Percentiles rank a stretch among this genome's conserved stretches.
Conservation (phyloP, 1,140 invertebrate genomes). For the Drosophila leontia region DNA sequence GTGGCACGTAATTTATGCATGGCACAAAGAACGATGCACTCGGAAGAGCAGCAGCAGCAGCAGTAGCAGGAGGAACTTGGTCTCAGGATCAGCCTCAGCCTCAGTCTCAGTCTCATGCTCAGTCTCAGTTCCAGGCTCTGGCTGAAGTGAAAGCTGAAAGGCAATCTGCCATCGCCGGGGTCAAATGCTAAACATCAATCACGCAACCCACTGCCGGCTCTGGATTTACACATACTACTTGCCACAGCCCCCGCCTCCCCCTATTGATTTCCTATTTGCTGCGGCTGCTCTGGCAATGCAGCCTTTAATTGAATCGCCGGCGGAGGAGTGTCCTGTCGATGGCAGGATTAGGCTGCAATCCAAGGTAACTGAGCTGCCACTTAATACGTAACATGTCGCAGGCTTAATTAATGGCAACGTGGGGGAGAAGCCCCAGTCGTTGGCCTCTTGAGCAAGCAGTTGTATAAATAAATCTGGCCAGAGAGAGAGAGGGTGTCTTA, state of each 20-base stretch:
- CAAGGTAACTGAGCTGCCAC: constrained; percentile 14
- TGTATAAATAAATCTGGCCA: constrained; percentile 1
- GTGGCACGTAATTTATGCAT: constrained; percentile 58
- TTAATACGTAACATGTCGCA: constrained; percentile 14
- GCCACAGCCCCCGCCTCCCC: not conserved
- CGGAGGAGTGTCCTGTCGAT: constrained; percentile 5
- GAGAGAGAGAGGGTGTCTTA: not conserved
- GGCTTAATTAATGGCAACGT: constrained; percentile 7
- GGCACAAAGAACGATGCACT: constrained; percentile 52
- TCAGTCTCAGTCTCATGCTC: not conserved
- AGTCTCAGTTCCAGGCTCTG: not conserved
- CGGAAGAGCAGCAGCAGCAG: constrained; percentile 18
- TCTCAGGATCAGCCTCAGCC: not conserved
- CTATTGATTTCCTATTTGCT: constrained; percentile 40
- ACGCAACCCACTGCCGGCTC: constrained; percentile 1
- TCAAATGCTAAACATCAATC: constrained; percentile 66
- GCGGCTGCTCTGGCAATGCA: constrained; percentile 21
- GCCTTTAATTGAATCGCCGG: constrained; percentile 30
- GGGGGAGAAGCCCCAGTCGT: not conserved
- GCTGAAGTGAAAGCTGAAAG: constrained; percentile 14
- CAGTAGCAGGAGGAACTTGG: not conserved
- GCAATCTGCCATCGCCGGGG: constrained; percentile 31
- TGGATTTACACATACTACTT: not conserved
- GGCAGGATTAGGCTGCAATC: constrained; percentile 21
- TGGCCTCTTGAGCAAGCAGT: not conserved